A percentile compares a stretch with the other conserved stretches of the same genome.
Conservation (phyloP, 1,140 invertebrate genomes). For the Lepidurus apus region DNA sequence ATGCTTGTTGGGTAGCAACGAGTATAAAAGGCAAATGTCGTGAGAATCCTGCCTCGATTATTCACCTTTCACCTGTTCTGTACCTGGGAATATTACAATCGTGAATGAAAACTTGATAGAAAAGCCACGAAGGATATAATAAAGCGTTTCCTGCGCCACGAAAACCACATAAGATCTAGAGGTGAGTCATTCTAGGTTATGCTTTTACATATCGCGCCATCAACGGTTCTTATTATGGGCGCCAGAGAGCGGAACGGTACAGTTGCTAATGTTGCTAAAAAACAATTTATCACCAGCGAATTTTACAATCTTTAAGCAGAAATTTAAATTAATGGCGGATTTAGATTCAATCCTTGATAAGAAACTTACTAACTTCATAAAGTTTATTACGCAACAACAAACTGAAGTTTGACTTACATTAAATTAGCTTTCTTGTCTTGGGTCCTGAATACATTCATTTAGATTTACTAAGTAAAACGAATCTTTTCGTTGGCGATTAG, state of each 20-base stretch:
- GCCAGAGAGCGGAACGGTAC: neutral
- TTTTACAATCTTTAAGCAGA: no score
- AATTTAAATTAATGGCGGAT: no score
- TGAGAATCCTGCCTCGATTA: neutral
- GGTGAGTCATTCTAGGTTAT: neutral
- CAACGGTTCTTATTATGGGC: neutral
- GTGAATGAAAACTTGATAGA: conserved; percentile 1
- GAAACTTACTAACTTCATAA: no score
- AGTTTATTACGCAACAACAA: no score
- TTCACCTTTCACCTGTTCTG: neutral
- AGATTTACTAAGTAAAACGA: no score
- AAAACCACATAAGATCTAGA: neutral
- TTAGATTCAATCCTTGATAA: no score
- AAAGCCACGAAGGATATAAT: neutral
- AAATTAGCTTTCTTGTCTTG: no score
- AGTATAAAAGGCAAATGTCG: neutral
- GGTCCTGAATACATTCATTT: no score
- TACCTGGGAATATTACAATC: neutral
- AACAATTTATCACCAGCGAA: no score
- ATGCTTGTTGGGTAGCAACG: neutral
- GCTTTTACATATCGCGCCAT: neutral
- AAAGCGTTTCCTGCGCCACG: neutral
- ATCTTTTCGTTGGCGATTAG: no score
- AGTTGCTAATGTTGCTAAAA: neutral
- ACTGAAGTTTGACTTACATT: no score